Base-by-base conservation (phyloP, 2,888 invertebrate species). In the Tillus elongatus region DNA sequence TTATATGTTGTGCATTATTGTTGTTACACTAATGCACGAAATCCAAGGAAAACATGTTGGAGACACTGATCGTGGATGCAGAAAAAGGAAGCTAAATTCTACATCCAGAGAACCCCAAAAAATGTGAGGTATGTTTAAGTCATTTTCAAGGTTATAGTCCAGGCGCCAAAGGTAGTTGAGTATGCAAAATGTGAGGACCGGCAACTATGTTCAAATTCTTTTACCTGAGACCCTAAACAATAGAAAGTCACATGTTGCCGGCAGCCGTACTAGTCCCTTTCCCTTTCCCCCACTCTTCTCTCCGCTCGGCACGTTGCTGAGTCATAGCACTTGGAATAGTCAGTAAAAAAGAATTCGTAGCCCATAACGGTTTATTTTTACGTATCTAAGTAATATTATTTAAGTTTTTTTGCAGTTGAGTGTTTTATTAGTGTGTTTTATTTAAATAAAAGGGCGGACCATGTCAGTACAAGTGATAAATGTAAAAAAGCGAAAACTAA, bases 201-300 rank as follows among this genome's bases (percentile, higher is more conserved):
- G 37, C 37, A 42, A 37, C 35, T 41, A 36, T 41, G 37, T 8
- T 24, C 34, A 30, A 24, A 41, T 41, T 41, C 38, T 39, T 41
- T 10, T 37, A 37, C 36, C 36, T 36, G 36, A 34, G 36, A 36
- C 30, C 31, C 36, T 29, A 34, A 34, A 30, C 29, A 34, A 34
- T 34, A 11, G 8, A 26, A 29, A 34, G 29, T 4, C 34, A 4
- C 28, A 34, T 34, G 8, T 34, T 34, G 28, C 28, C 34, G 34
- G 27, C 28, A 34, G 13, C 15, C 13, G 32, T 15, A 4, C 13
- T 32, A n/a, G 28, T 34, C 32, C 36, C 37, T 19, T 37, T 13
- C 15, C 15, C n/a, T 3, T 9, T 24, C 33, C 14, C 12, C 35
- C 33, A 13, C 11, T 12, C 6, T 4, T 9, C 28, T 4, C 15